Evolutionary conservation across 2,113 vertebrate genomes (phyloP).

Genomic region (Crotophaga sulcirostris): DNA sequence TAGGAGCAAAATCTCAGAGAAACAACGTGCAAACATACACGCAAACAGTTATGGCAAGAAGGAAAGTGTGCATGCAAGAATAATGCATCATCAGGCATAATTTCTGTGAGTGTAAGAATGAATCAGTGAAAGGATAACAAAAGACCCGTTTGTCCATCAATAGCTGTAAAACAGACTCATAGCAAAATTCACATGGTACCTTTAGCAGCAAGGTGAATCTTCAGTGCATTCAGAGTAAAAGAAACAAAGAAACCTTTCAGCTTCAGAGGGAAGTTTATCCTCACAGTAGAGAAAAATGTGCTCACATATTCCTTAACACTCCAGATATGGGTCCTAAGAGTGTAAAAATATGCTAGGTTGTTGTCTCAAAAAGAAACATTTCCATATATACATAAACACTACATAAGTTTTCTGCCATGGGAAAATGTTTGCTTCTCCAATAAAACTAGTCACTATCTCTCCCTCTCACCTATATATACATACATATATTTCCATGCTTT

Average conservation of each 20-base stretch:
- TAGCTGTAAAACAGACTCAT: background rate
- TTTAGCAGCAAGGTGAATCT: background rate
- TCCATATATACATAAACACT: background rate
- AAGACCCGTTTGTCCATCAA: background rate
- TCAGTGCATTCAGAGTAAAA: background rate
- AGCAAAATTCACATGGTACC: background rate
- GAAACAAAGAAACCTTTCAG: background rate
- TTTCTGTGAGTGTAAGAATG: background rate
- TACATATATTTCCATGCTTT: background rate
- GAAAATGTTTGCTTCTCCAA: background rate
- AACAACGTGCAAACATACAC: background rate
- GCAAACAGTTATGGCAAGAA: background rate
- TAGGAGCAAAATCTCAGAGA: background rate
- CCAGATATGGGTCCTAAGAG: background rate
- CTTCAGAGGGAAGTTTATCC: background rate
- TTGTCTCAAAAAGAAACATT: background rate
- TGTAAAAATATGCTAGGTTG: background rate
- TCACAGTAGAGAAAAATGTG: background rate
- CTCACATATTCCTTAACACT: background rate
- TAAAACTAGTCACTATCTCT: background rate
- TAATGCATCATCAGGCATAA: background rate
- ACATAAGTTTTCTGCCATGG: background rate
- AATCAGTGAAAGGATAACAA: background rate
- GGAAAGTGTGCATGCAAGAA: background rate
- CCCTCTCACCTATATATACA: rapidly evolving